Conservation (phyloP, 2,888 invertebrate genomes). For the Cryptus armator region DNA sequence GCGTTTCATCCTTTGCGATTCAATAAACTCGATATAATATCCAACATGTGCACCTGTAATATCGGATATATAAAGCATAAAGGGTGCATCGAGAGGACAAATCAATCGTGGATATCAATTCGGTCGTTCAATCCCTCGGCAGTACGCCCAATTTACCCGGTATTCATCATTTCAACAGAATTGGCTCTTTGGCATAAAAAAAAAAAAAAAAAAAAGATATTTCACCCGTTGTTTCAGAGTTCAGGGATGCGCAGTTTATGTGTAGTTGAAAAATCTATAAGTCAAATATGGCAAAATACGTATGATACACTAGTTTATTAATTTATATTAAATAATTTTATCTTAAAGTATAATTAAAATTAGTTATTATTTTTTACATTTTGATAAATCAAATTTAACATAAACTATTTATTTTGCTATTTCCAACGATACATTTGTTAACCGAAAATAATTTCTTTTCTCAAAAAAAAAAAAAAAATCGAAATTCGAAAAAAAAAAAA, state of each 20-base stretch:
- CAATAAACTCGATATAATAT: not conserved
- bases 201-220: slow-evolving; percentile 20
- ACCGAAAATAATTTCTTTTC: no score
- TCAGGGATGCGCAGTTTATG: not conserved
- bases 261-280: no score
- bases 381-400: no score
- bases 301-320: no score
- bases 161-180: not conserved
- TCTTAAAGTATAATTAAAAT: no score
- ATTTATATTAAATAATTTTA: no score
- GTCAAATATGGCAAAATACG: no score
- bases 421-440: no score
- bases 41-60: not conserved
- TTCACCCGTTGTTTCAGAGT: slow-evolving; percentile 16
- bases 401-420: no score
- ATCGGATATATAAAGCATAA: not conserved
- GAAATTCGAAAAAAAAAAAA: no score
- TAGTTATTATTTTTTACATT: no score
- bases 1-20: not conserved
- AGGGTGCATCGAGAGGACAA: not conserved
- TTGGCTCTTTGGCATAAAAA: not conserved
- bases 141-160: slow-evolving; percentile 14
- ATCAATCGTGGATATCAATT: slow-evolving; percentile 11
- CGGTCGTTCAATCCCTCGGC: not conserved
- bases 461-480: no score